Evolutionary conservation across 2,797 vertebrate species (phyloP).

Genomic region (Eidolon dupreanum): DNA sequence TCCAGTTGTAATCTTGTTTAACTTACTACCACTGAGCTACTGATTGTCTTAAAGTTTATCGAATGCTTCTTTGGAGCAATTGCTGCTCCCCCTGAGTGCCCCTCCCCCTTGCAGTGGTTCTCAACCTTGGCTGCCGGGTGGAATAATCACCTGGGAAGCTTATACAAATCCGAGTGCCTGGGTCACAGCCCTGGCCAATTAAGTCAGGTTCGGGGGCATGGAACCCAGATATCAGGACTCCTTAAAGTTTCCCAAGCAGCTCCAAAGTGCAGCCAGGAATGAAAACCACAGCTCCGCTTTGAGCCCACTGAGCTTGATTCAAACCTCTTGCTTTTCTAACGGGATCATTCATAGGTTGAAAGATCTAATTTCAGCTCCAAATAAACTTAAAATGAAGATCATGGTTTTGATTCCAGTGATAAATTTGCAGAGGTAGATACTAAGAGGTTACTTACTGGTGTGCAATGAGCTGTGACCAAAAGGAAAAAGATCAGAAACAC

Average conservation of each 20-base stretch:
- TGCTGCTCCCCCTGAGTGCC: accelerated
- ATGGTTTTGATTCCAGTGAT: not conserved
- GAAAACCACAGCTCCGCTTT: not conserved
- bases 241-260: not conserved
- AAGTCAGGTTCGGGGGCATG: not conserved
- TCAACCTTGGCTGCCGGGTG: not conserved
- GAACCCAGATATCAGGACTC: not conserved
- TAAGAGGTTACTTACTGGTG: constrained; percentile 48
- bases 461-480: constrained; percentile 46
- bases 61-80: too few relatives aligned
- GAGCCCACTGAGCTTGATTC: not conserved
- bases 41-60: too few relatives aligned
- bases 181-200: not conserved
- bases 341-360: not conserved
- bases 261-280: not conserved
- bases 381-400: not conserved
- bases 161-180: not conserved
- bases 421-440: not conserved
- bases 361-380: not conserved
- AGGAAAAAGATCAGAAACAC: constrained; percentile 21
- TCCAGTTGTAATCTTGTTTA: not conserved
- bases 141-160: not conserved
- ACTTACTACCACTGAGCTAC: not conserved
- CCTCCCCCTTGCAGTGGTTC: too few relatives aligned
- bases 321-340: not conserved